Conservation (phyloP, 1,140 invertebrate genomes). For the Anadara kagoshimensis region DNA sequence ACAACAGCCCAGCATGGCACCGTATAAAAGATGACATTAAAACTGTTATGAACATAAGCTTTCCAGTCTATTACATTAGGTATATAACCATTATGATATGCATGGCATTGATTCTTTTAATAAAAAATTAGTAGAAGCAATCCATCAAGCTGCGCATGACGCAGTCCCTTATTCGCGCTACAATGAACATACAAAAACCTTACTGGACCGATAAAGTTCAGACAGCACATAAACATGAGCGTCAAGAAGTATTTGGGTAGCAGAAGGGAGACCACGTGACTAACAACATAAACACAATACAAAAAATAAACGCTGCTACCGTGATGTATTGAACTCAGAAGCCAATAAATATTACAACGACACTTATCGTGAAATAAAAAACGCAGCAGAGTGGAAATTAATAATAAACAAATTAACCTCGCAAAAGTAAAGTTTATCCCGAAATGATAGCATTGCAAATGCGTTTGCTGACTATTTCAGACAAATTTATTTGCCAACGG, state of each 20-base stretch:
- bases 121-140: not conserved
- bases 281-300: not conserved
- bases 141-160: no score
- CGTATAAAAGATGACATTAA: not conserved
- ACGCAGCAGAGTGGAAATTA: not conserved
- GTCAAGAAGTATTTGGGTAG: conserved; percentile 3
- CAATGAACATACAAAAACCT: not conserved
- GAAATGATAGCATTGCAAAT: not conserved
- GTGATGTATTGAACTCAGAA: not conserved
- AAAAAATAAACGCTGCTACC: conserved; percentile 1
- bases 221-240: conserved; percentile 6
- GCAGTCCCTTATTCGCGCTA: not conserved
- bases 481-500: not conserved
- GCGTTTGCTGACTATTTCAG: conserved; percentile 3
- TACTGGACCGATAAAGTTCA: conserved; percentile 14
- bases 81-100: not conserved
- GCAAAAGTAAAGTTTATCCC: not conserved
- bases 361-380: not conserved
- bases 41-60: not conserved
- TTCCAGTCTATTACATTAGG: not conserved
- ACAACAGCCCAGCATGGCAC: no score
- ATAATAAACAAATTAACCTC: not conserved
- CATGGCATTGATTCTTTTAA: not conserved
- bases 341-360: not conserved
- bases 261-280: conserved; percentile 13